Conservation (phyloP, 2,113 vertebrate genomes). For the Thalassoma bifasciatum region DNA sequence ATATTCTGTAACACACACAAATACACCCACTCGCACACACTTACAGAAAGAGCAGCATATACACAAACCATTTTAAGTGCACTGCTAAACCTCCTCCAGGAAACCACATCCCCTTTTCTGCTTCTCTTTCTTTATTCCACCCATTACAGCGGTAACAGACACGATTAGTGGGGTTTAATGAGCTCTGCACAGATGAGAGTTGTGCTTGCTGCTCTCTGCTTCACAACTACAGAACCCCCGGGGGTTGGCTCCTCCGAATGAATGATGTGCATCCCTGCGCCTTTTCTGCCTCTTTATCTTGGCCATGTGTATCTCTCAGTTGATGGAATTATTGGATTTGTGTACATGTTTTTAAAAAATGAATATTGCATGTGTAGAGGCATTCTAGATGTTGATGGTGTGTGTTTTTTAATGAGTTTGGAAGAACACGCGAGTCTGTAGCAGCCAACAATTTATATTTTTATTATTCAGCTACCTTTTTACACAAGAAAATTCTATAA, state of each 20-base stretch:
- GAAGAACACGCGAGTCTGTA: too few relatives aligned
- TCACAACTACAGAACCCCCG: slow-evolving; percentile 55
- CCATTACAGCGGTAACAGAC: slow-evolving; percentile 65
- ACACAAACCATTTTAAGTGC: slow-evolving; percentile 33
- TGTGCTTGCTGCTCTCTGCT: slow-evolving; percentile 38
- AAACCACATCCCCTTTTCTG: slow-evolving; percentile 49
- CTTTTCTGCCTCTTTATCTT: slow-evolving; percentile 22
- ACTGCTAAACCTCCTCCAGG: slow-evolving; percentile 50
- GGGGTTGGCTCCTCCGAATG: slow-evolving; percentile 41
- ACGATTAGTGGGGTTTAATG: slow-evolving; percentile 76
- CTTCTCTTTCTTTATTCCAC: slow-evolving; percentile 53
- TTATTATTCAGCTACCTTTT: too few relatives aligned
- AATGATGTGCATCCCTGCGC: slow-evolving; percentile 26
- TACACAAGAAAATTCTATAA: too few relatives aligned
- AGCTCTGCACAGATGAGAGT: slow-evolving; percentile 74
- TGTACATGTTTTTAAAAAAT: background rate
- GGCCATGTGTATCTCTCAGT: slow-evolving; percentile 6
- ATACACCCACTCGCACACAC: slow-evolving; percentile 19
- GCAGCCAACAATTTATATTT: too few relatives aligned
- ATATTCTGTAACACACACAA: slow-evolving; percentile 22
- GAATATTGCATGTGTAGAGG: background rate
- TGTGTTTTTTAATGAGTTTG: too few relatives aligned
- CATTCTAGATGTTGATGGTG: background rate
- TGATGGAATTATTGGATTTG: background rate
- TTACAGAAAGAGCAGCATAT: slow-evolving; percentile 16